These are phyloP conservation scores for Cyprinus carpio DNA, from an alignment of 2,113 vertebrate genomes.

Conservation along the genomic window DNA sequence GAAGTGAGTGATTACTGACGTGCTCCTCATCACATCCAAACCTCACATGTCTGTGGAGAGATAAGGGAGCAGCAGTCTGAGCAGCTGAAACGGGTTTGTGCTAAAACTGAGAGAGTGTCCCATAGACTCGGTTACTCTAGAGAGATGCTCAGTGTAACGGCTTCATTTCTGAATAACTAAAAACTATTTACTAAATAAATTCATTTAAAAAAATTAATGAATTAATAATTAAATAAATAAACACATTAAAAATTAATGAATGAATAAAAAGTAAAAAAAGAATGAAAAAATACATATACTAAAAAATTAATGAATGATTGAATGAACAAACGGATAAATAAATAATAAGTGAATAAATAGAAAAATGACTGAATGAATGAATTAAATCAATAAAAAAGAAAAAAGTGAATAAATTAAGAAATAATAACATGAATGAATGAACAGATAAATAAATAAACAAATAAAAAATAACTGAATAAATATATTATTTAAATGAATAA, in stretches of 20 bases:
- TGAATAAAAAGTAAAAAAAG: too few species aligned
- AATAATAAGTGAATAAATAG: neutral
- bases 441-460: neutral
- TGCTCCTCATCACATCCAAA: conserved; percentile 33
- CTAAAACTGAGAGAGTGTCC: conserved; percentile 38
- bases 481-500: too few species aligned
- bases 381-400: neutral
- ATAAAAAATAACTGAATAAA: too few species aligned
- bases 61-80: neutral
- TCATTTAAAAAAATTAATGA: too few species aligned
- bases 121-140: neutral
- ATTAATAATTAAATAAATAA: too few species aligned
- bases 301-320: too few species aligned
- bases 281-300: too few species aligned
- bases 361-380: neutral
- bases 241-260: too few species aligned
- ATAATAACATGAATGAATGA: neutral
- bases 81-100: conserved; percentile 13
- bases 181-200: neutral
- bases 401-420: too few species aligned
- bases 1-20: conserved; percentile 59
- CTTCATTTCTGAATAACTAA: neutral
- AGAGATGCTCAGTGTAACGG: neutral
- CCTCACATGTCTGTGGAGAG: conserved; percentile 30
- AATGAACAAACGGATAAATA: neutral